These are phyloP conservation scores for Cheilosia scutellata DNA, from an alignment of 2,888 invertebrate genomes.

Conservation along the genomic window DNA sequence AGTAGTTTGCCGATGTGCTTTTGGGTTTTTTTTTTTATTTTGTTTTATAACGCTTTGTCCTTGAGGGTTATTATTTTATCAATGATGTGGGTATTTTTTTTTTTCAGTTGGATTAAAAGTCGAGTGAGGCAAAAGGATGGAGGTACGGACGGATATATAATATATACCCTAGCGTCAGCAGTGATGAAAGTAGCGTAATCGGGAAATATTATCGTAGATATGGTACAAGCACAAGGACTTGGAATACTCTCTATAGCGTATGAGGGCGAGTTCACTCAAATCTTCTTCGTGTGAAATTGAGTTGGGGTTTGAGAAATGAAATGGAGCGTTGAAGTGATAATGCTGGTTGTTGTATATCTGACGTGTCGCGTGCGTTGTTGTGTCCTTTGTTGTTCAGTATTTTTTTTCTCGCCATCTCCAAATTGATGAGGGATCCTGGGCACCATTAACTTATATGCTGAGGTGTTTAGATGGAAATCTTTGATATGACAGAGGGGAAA, in stretches of 20 bases:
- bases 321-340: slow-evolving; percentile 64
- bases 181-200: slow-evolving; percentile 61
- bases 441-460: slow-evolving; percentile 48
- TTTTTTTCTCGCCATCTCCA: slow-evolving; percentile 31
- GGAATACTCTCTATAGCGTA: not conserved
- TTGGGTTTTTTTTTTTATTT: not conserved
- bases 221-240: slow-evolving; percentile 19
- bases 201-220: slow-evolving; percentile 52
- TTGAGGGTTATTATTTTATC: slow-evolving; percentile 58
- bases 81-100: slow-evolving; percentile 19
- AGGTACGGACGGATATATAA: not conserved
- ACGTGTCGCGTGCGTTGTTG: slow-evolving; percentile 15
- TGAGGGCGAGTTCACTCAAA: slow-evolving; percentile 30
- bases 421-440: slow-evolving; percentile 64
- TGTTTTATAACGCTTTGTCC: slow-evolving; percentile 8
- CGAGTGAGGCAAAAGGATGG: slow-evolving; percentile 15
- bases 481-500: slow-evolving; percentile 25
- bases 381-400: slow-evolving; percentile 30
- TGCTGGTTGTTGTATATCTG: slow-evolving; percentile 39
- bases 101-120: slow-evolving; percentile 36
- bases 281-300: not conserved
- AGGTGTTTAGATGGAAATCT: slow-evolving; percentile 52
- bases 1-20: not conserved
- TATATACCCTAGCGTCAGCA: slow-evolving; percentile 31
- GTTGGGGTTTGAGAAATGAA: slow-evolving; percentile 10